Percentiles rank a stretch among this genome's conserved stretches.
These are phyloP conservation scores for Sebastes taczanowskii DNA, from an alignment of 2,797 vertebrate species.

Conservation along the genomic window DNA sequence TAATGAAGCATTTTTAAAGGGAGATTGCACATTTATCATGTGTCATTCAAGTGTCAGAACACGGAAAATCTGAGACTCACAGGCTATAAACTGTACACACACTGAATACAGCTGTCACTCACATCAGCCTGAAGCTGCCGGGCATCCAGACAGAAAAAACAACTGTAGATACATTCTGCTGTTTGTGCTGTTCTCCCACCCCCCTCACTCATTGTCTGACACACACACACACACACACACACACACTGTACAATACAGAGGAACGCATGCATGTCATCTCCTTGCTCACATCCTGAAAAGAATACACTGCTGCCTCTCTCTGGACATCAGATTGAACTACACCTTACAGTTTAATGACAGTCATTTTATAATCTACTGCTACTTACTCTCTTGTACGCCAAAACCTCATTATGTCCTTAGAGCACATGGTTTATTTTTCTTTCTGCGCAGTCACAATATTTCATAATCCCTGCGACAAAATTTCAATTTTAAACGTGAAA, in stretches of 20 bases:
- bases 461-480: conserved; percentile 24
- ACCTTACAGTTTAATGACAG: neutral
- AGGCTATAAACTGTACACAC: conserved; percentile 24
- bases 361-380: conserved; percentile 3
- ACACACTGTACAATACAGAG: neutral
- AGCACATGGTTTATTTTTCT: neutral
- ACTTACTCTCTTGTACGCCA: neutral
- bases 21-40: conserved; percentile 28
- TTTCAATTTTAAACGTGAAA: conserved; percentile 22
- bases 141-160: conserved; percentile 4
- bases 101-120: conserved; percentile 41
- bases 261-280: neutral
- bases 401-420: neutral
- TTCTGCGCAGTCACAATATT: neutral
- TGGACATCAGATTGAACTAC: conserved; percentile 41
- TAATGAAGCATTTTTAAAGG: conserved; percentile 26
- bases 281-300: neutral
- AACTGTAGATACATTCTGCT: conserved; percentile 7
- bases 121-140: conserved; percentile 20
- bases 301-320: conserved; percentile 56
- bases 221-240: neutral
- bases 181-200: conserved; percentile 27
- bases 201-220: neutral
- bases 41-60: conserved; percentile 40
- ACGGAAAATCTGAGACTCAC: conserved; percentile 18